Evolutionary conservation across 2,888 invertebrate species (phyloP), one percentile per base, ranked within the genome.

Genomic region (Ectobius pallidus): DNA sequence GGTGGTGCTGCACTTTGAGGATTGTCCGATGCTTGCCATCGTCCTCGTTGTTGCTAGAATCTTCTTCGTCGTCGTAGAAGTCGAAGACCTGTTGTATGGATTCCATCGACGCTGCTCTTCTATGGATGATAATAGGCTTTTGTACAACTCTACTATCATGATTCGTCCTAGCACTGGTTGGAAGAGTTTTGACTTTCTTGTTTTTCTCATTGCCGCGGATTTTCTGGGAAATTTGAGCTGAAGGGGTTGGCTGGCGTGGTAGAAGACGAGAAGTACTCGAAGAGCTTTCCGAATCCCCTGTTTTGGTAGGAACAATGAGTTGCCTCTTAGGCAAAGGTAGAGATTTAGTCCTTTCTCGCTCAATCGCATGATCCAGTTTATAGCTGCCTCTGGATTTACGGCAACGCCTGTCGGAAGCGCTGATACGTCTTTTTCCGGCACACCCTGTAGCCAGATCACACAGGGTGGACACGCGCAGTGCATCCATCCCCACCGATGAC

Each of bases 401-500:
- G n/a, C 30, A 30, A 2, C 6, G 58, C 25, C 25, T 52, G 20
- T 52, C 52, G 14, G 25, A 1, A 6, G 27, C 16, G 1, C 27
- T n/a, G 32, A 32, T 16, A 2, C 58, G 27, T n/a, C 52, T 49
- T 30, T n/a, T 49, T 30, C 63, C 71, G 20, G 58, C 39, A 34
- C 67, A 58, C 7, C 69, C 55, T 7, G 52, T n/a, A 1, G 58
- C 70, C 27, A 42, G 42, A 27, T 65, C 18, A 18, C 70, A 70
- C 18, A 58, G 58, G 4, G 18, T 44, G 3, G 61, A 32, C 9
- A 22, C 44, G 11, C 25, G 46, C 6, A 25, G n/a, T 42, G 30
- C 49, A n/a, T 27, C 46, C 49, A 71, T 32, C 18, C 30, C 46
- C 46, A 62, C 70, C 30, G 62, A 49, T 18, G 69, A 72, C n/a